phyloP scores from a whole-genome alignment of 1,140 invertebrate genomes.

The Matsumurasca onukii region DNA sequence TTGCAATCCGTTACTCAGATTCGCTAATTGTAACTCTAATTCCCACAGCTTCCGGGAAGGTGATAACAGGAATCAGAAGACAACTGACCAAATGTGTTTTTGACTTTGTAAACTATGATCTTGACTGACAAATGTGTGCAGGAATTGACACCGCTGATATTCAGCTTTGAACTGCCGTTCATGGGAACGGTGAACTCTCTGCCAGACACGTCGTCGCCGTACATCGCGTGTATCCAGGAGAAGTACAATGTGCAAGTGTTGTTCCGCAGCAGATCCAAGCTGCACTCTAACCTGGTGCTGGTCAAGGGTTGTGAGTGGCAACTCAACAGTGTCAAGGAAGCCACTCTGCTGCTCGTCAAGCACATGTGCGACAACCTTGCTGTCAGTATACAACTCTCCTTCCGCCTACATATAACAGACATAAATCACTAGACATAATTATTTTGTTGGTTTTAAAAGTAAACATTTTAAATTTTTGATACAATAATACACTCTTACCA shows the following conservation, averaged over 20 bases:
- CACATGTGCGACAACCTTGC: conserved; percentile 78
- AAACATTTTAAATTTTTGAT: no score
- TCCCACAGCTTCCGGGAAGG: no score
- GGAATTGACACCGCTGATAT: conserved; percentile 85
- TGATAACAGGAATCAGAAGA: no score
- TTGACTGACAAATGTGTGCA: no score
- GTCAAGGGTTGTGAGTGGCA: conserved; percentile 91
- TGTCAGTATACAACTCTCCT: conserved; percentile 57
- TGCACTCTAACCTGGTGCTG: conserved; percentile 78
- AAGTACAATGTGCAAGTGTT: conserved; percentile 84
- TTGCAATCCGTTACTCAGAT: no score
- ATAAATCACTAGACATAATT: no score
- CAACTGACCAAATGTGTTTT: no score
- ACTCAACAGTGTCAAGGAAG: conserved; percentile 81
- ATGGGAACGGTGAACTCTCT: conserved; percentile 66
- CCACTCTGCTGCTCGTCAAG: conserved; percentile 77
- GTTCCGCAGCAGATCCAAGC: conserved; percentile 75
- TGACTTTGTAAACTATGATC: no score
- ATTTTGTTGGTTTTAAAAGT: no score
- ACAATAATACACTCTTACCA: no score
- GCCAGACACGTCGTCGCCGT: conserved; percentile 74
- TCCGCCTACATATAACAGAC: not conserved
- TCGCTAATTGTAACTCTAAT: no score
- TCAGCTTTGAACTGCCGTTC: conserved; percentile 89
- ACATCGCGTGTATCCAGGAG: conserved; percentile 81